Conservation (phyloP, 2,113 vertebrate genomes). For the Scolopax mira region DNA sequence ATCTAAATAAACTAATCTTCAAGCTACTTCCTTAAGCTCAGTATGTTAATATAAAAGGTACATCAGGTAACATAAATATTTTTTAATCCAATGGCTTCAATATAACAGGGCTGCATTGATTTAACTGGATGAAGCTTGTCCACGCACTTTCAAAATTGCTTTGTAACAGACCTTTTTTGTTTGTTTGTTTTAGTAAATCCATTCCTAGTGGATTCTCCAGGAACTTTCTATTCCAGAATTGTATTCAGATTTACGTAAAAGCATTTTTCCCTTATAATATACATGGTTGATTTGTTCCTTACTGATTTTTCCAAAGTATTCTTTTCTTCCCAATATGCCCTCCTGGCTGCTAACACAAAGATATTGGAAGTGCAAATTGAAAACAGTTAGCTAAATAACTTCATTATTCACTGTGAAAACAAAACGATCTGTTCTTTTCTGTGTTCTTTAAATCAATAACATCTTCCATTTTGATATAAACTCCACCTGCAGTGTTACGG, state of each 20-base stretch:
- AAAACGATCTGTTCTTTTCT: background rate
- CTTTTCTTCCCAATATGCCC: background rate
- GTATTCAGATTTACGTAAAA: background rate
- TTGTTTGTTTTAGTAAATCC: background rate
- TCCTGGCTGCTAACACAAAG: background rate
- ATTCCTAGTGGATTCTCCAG: background rate
- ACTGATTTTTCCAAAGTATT: background rate
- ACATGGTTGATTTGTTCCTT: background rate
- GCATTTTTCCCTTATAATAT: background rate
- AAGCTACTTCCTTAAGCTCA: background rate
- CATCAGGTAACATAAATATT: background rate
- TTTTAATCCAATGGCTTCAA: background rate
- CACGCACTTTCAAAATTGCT: background rate
- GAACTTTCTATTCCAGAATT: background rate
- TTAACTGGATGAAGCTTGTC: background rate
- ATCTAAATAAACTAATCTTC: background rate
- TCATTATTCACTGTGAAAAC: constrained; percentile 13
- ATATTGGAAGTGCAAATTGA: constrained; percentile 27
- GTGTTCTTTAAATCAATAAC: constrained; percentile 15
- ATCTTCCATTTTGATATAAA: background rate
- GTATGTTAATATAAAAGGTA: background rate
- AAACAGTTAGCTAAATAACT: constrained; percentile 17
- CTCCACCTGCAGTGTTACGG: background rate
- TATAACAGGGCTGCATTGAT: background rate
- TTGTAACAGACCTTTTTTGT: background rate